These are phyloP conservation scores for Pogonocherus hispidulus DNA, from an alignment of 2,888 invertebrate genomes.

Conservation along the genomic window DNA sequence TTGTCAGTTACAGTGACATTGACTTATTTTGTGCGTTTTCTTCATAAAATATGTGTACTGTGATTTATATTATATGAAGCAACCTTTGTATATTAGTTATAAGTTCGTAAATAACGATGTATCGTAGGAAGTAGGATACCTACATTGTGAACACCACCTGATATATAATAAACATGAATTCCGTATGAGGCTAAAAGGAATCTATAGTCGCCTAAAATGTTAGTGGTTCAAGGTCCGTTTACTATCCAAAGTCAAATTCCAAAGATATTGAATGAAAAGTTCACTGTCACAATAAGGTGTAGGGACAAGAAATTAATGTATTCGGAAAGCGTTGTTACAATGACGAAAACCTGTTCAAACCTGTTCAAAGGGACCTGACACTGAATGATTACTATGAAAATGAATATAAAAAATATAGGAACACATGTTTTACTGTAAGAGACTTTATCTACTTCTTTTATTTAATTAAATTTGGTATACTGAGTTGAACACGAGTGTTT, in stretches of 20 bases:
- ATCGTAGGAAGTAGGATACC: neutral
- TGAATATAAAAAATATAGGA: no score
- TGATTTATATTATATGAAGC: neutral
- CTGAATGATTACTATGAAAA: no score
- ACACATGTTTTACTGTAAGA: no score
- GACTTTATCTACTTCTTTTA: no score
- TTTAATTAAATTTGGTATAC: no score
- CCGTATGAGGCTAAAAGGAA: neutral
- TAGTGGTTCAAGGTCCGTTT: neutral
- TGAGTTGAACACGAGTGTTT: no score
- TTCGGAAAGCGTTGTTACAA: neutral
- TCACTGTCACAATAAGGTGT: slow-evolving; percentile 4
- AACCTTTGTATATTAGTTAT: neutral
- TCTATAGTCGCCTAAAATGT: neutral
- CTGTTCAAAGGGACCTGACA: neutral
- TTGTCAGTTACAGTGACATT: neutral
- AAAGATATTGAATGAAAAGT: neutral
- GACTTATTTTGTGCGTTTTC: neutral
- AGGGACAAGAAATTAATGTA: slow-evolving; percentile 2
- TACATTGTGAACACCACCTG: neutral
- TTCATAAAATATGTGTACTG: neutral
- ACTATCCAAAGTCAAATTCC: neutral
- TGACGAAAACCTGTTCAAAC: no score
- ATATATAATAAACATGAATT: neutral
- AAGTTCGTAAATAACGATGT: neutral